phyloP scores from a whole-genome alignment of 1,140 invertebrate species.

The Epicauta chinensis region DNA sequence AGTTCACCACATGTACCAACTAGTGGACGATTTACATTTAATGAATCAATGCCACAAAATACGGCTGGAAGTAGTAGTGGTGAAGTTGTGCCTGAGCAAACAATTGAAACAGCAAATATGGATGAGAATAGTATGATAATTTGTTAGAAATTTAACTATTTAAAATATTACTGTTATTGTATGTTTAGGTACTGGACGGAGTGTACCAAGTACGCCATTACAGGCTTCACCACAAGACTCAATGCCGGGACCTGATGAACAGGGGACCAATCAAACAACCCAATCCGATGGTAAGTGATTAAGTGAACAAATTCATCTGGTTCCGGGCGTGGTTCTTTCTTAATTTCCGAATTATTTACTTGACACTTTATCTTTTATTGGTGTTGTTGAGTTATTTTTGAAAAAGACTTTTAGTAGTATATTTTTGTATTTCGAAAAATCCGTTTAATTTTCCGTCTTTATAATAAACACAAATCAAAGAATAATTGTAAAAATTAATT shows the following conservation, averaged over 20 bases:
- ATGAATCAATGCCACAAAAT: constrained; percentile 43
- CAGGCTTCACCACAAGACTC: constrained; percentile 59
- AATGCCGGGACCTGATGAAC: constrained; percentile 33
- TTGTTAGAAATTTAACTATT: constrained; percentile 15
- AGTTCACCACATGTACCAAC: constrained; percentile 75
- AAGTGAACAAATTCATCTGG: too few species aligned
- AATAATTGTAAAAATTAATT: not conserved
- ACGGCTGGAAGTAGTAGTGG: constrained; percentile 23
- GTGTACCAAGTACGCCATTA: constrained; percentile 65
- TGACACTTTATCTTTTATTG: too few species aligned
- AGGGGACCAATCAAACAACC: constrained; percentile 25
- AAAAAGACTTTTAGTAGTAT: not conserved
- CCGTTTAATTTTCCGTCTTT: not conserved
- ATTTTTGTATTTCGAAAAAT: not conserved
- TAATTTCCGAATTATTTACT: not conserved
- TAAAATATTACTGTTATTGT: constrained; percentile 31
- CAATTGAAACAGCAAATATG: constrained; percentile 31
- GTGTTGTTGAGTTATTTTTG: too few species aligned
- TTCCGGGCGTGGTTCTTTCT: too few species aligned
- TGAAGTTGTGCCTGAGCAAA: constrained; percentile 37
- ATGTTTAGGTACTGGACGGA: constrained; percentile 56
- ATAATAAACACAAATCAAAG: not conserved
- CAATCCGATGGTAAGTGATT: constrained; percentile 37
- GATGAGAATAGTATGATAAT: constrained; percentile 34
- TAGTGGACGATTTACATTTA: constrained; percentile 66